phyloP scores from a whole-genome alignment of 2,797 vertebrate genomes.

The Diglossa cyanea region DNA sequence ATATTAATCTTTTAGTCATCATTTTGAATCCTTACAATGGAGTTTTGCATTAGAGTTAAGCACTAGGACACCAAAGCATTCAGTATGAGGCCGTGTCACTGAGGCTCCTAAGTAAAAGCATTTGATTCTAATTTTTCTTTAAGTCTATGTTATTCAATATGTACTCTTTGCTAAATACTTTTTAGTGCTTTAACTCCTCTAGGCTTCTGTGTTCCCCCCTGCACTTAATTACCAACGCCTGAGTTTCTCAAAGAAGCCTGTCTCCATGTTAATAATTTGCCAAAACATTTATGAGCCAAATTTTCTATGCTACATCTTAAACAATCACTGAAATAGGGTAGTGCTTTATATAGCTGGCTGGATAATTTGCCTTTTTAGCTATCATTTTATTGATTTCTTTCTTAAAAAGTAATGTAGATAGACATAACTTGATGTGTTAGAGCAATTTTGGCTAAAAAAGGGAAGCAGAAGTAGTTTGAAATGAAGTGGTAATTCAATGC shows the following conservation, averaged over 20 bases:
- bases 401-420: constrained; percentile 36
- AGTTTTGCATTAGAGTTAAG: not conserved
- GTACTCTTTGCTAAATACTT: not conserved
- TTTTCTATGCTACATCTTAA: constrained; percentile 67
- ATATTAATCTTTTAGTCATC: not conserved
- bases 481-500: not conserved
- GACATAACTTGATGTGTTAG: not conserved
- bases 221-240: not conserved
- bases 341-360: constrained; percentile 51
- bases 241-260: constrained; percentile 49
- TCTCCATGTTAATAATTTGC: constrained; percentile 67
- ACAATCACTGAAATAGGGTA: constrained; percentile 51
- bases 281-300: constrained; percentile 49
- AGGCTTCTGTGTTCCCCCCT: not conserved
- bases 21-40: not conserved
- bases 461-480: not conserved
- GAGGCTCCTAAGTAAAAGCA: not conserved
- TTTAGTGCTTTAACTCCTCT: not conserved
- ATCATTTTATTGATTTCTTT: constrained; percentile 62
- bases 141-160: not conserved
- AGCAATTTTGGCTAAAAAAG: not conserved
- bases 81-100: not conserved
- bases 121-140: not conserved
- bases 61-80: not conserved
- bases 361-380: constrained; percentile 50